A percentile compares a stretch with the other conserved stretches of the same genome.
Conservation (phyloP, 2,888 invertebrate species). For the Phyto melanocephala region DNA sequence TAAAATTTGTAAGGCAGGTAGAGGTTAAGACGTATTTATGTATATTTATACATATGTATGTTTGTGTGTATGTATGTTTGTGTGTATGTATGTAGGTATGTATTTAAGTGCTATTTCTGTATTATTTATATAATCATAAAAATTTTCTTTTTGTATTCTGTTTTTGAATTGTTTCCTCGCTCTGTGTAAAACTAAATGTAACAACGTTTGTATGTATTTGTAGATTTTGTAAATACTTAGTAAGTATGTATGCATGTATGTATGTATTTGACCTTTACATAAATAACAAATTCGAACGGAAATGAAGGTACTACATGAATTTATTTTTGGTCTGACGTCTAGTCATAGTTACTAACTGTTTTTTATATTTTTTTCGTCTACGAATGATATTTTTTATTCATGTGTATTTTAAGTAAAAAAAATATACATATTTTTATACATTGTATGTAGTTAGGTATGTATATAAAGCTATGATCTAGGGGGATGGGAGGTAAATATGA, state of each 20-base stretch:
- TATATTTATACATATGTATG: too few relatives aligned
- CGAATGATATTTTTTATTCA: conserved; percentile 11
- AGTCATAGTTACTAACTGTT: conserved; percentile 29
- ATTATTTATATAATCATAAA: conserved; percentile 22
- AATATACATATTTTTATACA: too few relatives aligned
- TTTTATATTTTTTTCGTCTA: not conserved
- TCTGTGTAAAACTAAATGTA: conserved; percentile 5
- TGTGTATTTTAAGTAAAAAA: not conserved
- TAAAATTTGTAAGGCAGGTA: conserved; percentile 8
- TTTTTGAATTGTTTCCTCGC: not conserved
- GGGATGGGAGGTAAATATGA: too few relatives aligned
- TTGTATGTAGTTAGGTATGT: too few relatives aligned
- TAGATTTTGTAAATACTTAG: conserved; percentile 7
- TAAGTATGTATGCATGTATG: too few relatives aligned
- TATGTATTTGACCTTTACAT: conserved; percentile 37
- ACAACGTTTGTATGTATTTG: conserved; percentile 19
- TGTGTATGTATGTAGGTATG: too few relatives aligned
- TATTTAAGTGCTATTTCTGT: not conserved
- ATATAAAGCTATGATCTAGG: too few relatives aligned
- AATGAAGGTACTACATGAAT: conserved; percentile 58
- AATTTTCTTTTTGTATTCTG: conserved; percentile 16
- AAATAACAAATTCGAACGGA: conserved; percentile 55
- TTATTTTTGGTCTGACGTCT: conserved; percentile 39
- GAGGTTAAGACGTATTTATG: not conserved
- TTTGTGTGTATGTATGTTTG: too few relatives aligned